A percentile compares a stretch with the other conserved stretches of the same genome.
Conservation (phyloP, 2,888 invertebrate species). For the Synergus gifuensis region DNA sequence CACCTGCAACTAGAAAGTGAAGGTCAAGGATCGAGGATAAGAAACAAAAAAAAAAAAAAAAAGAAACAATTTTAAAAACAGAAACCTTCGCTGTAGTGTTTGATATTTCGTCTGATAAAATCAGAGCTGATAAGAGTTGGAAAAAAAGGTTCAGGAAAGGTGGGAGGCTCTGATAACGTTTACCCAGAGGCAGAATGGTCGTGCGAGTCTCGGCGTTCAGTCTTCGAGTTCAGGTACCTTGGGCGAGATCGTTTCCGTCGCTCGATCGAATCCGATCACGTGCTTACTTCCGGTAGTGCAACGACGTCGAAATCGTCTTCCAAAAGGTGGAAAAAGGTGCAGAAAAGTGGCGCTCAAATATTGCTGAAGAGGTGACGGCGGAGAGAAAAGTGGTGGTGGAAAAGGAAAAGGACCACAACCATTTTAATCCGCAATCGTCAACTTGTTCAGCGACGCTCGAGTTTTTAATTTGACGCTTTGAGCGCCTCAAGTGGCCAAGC, state of each 20-base stretch:
- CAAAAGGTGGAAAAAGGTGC: conserved; percentile 23
- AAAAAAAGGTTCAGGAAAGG: conserved; percentile 54
- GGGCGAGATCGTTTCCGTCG: conserved; percentile 57
- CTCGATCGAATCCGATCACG: conserved; percentile 42
- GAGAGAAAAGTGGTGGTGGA: conserved; percentile 43
- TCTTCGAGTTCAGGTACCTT: conserved; percentile 70
- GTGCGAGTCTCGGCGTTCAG: conserved; percentile 66
- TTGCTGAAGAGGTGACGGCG: conserved; percentile 2
- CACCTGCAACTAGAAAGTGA: background rate
- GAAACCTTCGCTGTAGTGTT: background rate
- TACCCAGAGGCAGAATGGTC: conserved; percentile 70
- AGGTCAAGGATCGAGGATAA: background rate
- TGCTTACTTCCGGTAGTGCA: conserved; percentile 42
- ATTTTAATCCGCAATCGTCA: conserved; percentile 59
- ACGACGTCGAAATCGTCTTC: conserved; percentile 22
- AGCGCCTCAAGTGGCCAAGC: conserved; percentile 60
- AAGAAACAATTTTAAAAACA: conserved; percentile 1
- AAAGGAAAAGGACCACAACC: conserved; percentile 43
- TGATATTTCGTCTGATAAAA: conserved; percentile 24
- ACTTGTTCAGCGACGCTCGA: conserved; percentile 60
- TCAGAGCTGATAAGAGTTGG: conserved; percentile 35
- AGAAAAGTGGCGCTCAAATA: conserved; percentile 10
- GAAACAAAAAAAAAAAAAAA: background rate
- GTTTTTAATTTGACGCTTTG: conserved; percentile 71
- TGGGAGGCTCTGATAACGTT: conserved; percentile 70